These are phyloP conservation scores for Cossypha dichroa DNA, from an alignment of 2,797 vertebrate species.

Conservation along the genomic window DNA sequence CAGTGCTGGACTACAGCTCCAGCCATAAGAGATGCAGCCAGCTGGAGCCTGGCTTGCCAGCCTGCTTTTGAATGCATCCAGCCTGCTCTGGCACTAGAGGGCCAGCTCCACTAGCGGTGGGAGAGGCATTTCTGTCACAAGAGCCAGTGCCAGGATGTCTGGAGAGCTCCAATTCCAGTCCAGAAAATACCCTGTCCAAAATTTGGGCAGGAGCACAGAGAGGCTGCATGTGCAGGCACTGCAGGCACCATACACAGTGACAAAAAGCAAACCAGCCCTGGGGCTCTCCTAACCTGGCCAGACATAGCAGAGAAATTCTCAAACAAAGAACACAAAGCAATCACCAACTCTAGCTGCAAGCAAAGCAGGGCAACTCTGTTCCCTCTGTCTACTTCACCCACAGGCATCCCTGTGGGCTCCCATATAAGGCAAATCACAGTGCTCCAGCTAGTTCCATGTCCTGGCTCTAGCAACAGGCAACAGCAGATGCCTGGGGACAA, in stretches of 20 bases:
- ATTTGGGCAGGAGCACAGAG: not conserved
- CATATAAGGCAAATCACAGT: not conserved
- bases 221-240: fast-evolving
- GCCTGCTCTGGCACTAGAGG: not conserved
- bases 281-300: not conserved
- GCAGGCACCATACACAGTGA: not conserved
- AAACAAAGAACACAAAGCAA: not conserved
- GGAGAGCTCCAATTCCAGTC: not conserved
- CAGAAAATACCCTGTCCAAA: not conserved
- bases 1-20: not conserved
- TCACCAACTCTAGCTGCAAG: not conserved
- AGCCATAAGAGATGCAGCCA: not conserved
- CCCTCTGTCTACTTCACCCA: not conserved
- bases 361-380: not conserved
- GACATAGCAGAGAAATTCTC: not conserved
- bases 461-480: not conserved
- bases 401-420: fast-evolving
- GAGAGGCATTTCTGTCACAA: not conserved
- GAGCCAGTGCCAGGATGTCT: not conserved
- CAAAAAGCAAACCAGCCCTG: not conserved
- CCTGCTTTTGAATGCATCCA: fast-evolving
- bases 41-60: fast-evolving
- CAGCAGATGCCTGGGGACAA: not conserved
- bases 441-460: not conserved
- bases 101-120: fast-evolving